Conservation (phyloP, 2,888 invertebrate species). For the Plagiodera versicolora region DNA sequence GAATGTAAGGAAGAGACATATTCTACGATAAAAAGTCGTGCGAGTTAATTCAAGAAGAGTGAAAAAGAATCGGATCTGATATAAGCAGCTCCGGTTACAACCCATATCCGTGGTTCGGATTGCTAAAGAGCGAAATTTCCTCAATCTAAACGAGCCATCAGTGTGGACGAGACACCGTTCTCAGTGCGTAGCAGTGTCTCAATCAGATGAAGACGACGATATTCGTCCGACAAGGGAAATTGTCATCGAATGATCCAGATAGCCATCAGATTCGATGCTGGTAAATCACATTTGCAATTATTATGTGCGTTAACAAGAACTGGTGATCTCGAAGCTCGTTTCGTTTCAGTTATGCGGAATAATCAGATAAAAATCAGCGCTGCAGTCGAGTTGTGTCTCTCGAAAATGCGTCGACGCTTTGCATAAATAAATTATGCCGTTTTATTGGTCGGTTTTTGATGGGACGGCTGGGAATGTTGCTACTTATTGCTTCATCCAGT, state of each 20-base stretch:
- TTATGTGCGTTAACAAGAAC: constrained; percentile 34
- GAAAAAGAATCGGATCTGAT: neutral
- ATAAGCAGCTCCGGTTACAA: constrained; percentile 7
- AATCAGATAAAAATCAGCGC: constrained; percentile 31
- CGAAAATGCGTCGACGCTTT: constrained; percentile 24
- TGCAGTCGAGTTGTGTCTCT: constrained; percentile 20
- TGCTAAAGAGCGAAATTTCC: constrained; percentile 27
- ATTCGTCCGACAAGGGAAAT: constrained; percentile 43
- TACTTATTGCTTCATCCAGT: constrained; percentile 2
- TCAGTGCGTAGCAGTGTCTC: constrained; percentile 41
- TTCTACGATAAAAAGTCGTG: no score
- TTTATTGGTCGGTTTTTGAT: constrained; percentile 20
- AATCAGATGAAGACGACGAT: constrained; percentile 42
- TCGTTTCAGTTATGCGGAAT: constrained; percentile 28
- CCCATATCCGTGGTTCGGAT: constrained; percentile 20
- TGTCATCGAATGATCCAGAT: constrained; percentile 43
- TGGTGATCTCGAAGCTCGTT: constrained; percentile 32
- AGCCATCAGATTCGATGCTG: constrained; percentile 35
- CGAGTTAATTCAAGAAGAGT: no score
- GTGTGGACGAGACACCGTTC: constrained; percentile 41
- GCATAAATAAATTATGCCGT: constrained; percentile 21
- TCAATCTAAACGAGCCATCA: constrained; percentile 44
- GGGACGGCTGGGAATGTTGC: constrained; percentile 11
- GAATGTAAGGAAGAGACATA: neutral
- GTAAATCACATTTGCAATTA: constrained; percentile 42